phyloP scores from a whole-genome alignment of 1,140 invertebrate genomes.

The Magallana angulata region DNA sequence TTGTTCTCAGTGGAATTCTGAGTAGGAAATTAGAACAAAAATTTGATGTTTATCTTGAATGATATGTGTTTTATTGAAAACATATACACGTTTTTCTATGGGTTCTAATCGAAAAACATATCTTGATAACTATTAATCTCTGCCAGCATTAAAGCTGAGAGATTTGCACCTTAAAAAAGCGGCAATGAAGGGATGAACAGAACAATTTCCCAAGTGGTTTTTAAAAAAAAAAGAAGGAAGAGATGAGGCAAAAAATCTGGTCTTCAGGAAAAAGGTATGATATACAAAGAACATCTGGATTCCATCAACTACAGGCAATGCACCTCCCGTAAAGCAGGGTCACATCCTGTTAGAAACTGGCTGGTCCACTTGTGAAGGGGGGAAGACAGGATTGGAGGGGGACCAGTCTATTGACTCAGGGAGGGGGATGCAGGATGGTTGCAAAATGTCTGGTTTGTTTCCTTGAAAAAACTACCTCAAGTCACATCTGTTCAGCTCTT shows the following conservation, averaged over 20 bases:
- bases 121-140: constrained; percentile 13
- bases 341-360: neutral
- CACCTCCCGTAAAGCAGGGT: neutral
- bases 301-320: neutral
- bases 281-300: neutral
- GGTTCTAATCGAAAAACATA: neutral
- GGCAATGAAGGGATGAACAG: neutral
- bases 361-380: neutral
- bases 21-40: too few species aligned
- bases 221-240: neutral
- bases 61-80: neutral
- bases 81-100: neutral
- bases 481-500: too few species aligned
- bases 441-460: too few species aligned
- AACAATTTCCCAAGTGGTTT: constrained; percentile 4
- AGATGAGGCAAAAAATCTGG: constrained; percentile 24
- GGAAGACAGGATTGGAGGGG: neutral
- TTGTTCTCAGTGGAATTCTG: too few species aligned
- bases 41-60: neutral
- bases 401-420: too few species aligned
- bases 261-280: constrained; percentile 1
- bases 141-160: neutral
- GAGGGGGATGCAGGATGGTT: too few species aligned
- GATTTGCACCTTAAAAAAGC: neutral
- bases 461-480: too few species aligned